Conservation (phyloP, 2,797 vertebrate genomes). For the Poecilia picta region DNA sequence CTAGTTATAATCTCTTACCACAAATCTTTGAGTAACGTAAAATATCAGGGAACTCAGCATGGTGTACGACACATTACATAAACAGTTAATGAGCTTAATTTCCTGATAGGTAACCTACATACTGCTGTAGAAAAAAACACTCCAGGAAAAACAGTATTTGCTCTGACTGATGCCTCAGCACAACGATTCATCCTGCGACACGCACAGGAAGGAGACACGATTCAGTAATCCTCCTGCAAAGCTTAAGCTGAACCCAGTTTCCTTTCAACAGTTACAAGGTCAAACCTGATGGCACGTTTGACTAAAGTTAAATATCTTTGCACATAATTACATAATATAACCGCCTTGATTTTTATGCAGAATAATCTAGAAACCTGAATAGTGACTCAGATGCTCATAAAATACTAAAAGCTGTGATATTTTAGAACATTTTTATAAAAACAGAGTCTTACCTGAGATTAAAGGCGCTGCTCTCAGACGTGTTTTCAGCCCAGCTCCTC, state of each 20-base stretch:
- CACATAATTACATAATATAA: not conserved
- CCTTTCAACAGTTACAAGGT: not conserved
- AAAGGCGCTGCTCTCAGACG: constrained; percentile 54
- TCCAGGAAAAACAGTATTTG: constrained; percentile 31
- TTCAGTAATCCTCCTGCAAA: constrained; percentile 40
- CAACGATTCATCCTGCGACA: constrained; percentile 35
- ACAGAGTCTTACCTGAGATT: constrained; percentile 64
- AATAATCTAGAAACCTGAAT: not conserved
- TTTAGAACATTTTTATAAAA: not conserved
- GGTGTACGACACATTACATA: constrained; percentile 55
- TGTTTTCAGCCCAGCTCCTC: constrained; percentile 45
- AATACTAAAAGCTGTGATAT: not conserved
- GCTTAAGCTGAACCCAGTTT: constrained; percentile 3
- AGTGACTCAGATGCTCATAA: not conserved
- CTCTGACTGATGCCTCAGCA: constrained; percentile 30
- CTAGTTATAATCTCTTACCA: not conserved
- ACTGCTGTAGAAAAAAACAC: constrained; percentile 32
- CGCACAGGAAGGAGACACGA: constrained; percentile 22
- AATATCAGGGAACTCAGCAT: constrained; percentile 25
- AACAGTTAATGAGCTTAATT: constrained; percentile 70
- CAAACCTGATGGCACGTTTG: not conserved
- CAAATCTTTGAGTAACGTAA: constrained; percentile 10
- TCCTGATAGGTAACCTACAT: constrained; percentile 73
- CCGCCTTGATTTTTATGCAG: not conserved
- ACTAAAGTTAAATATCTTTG: not conserved